Conservation (phyloP, 2,888 invertebrate genomes). For the Drosophila robusta region DNA sequence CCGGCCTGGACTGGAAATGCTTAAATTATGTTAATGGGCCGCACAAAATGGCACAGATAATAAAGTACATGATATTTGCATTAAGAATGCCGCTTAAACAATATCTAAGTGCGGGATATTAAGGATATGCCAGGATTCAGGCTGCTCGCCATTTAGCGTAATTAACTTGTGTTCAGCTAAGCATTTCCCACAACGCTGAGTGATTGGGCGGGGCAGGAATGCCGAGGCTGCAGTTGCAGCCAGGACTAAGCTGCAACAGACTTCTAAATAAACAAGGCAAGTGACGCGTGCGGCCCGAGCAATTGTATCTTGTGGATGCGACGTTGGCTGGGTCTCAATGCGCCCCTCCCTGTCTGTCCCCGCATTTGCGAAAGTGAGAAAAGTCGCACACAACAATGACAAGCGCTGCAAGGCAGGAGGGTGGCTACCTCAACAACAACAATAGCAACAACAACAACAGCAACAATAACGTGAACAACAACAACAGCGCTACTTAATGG, state of each 20-base stretch:
- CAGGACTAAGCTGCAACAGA: conserved; percentile 56
- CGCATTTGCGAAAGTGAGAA: conserved; percentile 64
- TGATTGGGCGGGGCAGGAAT: conserved; percentile 19
- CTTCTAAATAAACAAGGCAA: conserved; percentile 67
- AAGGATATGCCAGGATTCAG: conserved; percentile 24
- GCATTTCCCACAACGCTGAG: conserved; percentile 65
- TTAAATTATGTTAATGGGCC: conserved; percentile 59
- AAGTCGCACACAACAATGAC: conserved; percentile 78
- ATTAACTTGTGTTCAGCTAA: conserved; percentile 52
- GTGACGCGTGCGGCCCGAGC: conserved; percentile 62
- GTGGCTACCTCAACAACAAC: conserved; percentile 56
- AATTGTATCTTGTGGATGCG: too few species aligned
- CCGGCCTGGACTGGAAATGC: conserved; percentile 51
- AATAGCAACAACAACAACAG: conserved; percentile 22
- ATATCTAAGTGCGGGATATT: conserved; percentile 34
- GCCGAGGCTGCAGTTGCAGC: conserved; percentile 43
- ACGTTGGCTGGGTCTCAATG: too few species aligned
- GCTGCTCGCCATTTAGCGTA: conserved; percentile 57
- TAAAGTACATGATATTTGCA: conserved; percentile 65
- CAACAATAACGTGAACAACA: conserved; percentile 30
- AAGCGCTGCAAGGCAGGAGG: conserved; percentile 49
- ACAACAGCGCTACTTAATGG: conserved; percentile 73
- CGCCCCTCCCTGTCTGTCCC: too few species aligned
- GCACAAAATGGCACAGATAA: conserved; percentile 22
- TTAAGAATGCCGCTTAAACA: conserved; percentile 35